These are phyloP conservation scores for Drosophila subobscura DNA, from an alignment of 1,140 invertebrate species.

Conservation along the genomic window DNA sequence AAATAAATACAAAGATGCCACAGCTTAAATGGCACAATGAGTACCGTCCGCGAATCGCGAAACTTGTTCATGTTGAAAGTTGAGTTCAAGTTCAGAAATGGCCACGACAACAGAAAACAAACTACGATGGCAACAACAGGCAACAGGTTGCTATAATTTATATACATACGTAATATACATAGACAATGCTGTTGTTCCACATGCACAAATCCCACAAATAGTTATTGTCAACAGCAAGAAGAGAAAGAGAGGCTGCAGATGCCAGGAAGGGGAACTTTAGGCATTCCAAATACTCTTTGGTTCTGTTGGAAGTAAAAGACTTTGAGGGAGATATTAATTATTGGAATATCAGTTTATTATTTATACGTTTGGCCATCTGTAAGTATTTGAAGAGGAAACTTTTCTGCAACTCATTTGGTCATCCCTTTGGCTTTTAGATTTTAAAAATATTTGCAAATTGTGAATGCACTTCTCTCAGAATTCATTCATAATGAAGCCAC, in stretches of 20 bases:
- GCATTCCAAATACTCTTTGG: constrained; percentile 12
- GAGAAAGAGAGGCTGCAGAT: neutral
- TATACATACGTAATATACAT: constrained; percentile 24
- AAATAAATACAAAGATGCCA: constrained; percentile 35
- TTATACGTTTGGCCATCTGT: too few species aligned
- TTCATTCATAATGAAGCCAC: too few species aligned
- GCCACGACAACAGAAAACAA: constrained; percentile 34
- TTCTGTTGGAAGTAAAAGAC: too few species aligned
- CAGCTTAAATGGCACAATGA: constrained; percentile 39
- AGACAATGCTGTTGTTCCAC: constrained; percentile 49
- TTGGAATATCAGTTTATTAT: too few species aligned
- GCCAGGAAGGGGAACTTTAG: neutral
- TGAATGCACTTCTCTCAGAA: too few species aligned
- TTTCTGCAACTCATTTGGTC: too few species aligned
- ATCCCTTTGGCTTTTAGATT: too few species aligned
- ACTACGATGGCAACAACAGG: constrained; percentile 11
- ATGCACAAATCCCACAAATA: constrained; percentile 45
- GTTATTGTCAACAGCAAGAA: constrained; percentile 51
- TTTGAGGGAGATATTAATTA: too few species aligned
- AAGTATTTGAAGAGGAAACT: too few species aligned
- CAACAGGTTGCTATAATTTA: constrained; percentile 45
- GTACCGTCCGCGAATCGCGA: constrained; percentile 28
- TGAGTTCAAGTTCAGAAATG: constrained; percentile 59
- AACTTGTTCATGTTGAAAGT: constrained; percentile 63
- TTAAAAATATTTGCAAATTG: too few species aligned